Evolutionary conservation across 2,797 vertebrate genomes (phyloP).

Genomic region (Chelmon rostratus): DNA sequence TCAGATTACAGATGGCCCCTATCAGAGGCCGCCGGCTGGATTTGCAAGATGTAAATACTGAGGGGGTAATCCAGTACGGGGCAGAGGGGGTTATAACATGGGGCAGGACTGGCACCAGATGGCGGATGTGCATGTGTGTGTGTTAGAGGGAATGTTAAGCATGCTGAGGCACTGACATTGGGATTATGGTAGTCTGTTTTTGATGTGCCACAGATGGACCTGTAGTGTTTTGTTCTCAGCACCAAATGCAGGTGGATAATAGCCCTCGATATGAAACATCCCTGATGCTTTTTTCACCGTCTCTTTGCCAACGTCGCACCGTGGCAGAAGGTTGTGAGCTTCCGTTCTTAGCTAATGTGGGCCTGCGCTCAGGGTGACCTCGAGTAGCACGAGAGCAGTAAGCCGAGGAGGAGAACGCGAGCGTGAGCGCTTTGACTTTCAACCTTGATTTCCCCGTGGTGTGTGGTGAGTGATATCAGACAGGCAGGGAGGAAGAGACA

Average conservation of each 20-base stretch:
- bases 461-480: conserved; percentile 36
- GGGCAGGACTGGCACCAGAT: conserved; percentile 69
- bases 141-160: conserved; percentile 56
- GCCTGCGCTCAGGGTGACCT: conserved; percentile 29
- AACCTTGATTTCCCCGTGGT: conserved; percentile 27
- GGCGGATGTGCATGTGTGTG: conserved; percentile 49
- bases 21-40: conserved; percentile 75
- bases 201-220: conserved; percentile 63
- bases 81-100: conserved; percentile 53
- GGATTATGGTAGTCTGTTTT: conserved; percentile 71
- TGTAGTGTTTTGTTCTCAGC: conserved; percentile 45
- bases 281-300: background rate
- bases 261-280: conserved; percentile 22
- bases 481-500: background rate
- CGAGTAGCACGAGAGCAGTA: conserved; percentile 27
- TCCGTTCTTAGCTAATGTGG: conserved; percentile 38
- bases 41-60: conserved; percentile 85
- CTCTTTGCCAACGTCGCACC: background rate
- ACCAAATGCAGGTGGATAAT: conserved; percentile 53
- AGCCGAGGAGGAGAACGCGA: conserved; percentile 11
- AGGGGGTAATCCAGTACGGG: conserved; percentile 77
- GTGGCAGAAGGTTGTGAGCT: conserved; percentile 16
- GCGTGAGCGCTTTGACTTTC: conserved; percentile 33
- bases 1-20: conserved; percentile 84
- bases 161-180: conserved; percentile 50